phyloP scores from a whole-genome alignment of 2,797 vertebrate genomes.

The Gymnoscopelus microlampas region DNA sequence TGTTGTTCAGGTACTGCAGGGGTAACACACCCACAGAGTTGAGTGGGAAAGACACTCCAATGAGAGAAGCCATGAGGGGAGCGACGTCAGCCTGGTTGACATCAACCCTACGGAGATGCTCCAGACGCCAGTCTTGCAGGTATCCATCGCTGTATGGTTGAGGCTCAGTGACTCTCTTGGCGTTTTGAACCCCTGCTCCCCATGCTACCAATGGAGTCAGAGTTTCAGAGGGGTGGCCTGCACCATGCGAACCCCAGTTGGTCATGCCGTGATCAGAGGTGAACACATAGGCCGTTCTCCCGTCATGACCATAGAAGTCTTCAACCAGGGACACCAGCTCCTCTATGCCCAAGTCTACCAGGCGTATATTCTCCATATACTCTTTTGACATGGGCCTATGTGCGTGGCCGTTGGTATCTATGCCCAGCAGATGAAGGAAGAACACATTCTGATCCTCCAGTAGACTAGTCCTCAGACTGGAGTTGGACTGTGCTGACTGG shows the following conservation, averaged over 20 bases:
- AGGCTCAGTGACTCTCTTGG: conserved; percentile 75
- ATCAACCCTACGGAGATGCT: conserved; percentile 87
- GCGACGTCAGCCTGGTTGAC: conserved; percentile 96
- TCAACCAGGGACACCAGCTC: conserved; percentile 87
- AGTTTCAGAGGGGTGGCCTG: conserved; percentile 94
- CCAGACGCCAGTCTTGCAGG: conserved; percentile 92
- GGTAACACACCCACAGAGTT: conserved; percentile 97
- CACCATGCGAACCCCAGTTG: conserved; percentile 96
- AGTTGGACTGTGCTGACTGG: conserved; percentile 85
- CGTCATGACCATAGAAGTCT: conserved; percentile 89
- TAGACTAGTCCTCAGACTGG: conserved; percentile 84
- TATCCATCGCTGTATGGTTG: conserved; percentile 85
- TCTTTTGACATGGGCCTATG: conserved; percentile 96
- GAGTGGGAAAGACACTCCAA: conserved; percentile 91
- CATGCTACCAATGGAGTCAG: conserved; percentile 92
- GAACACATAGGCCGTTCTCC: conserved; percentile 90
- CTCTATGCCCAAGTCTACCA: conserved; percentile 89
- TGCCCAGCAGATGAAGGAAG: conserved; percentile 94
- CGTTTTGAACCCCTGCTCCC: conserved; percentile 91
- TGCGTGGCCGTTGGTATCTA: conserved; percentile 98
- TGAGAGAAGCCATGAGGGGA: conserved; percentile 93
- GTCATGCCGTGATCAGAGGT: conserved; percentile 99
- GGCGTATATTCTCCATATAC: conserved; percentile 89
- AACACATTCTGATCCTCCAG: conserved; percentile 89
- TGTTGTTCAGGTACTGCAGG: conserved; percentile 91